These are phyloP conservation scores for Neolamprologus sp. DNA, from an alignment of 2,113 vertebrate species.

Conservation along the genomic window DNA sequence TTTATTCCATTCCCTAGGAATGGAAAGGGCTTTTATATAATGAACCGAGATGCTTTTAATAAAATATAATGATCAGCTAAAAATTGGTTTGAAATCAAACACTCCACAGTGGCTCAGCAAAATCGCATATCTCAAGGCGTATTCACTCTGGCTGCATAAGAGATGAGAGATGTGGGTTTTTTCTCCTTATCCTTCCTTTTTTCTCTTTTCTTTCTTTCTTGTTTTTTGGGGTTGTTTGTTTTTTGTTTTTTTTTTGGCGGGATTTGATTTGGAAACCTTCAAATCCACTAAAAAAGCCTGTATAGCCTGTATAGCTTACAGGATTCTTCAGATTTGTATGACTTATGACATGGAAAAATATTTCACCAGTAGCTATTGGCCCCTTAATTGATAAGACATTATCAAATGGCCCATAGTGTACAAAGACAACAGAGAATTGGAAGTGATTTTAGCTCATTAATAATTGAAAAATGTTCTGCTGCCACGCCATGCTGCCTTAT, in stretches of 20 bases:
- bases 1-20: neutral
- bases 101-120: slow-evolving; percentile 59
- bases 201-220: neutral
- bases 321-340: slow-evolving; percentile 35
- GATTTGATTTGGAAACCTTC: slow-evolving; percentile 35
- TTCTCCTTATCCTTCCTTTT: neutral
- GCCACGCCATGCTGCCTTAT: slow-evolving; percentile 15
- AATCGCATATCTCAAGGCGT: slow-evolving; percentile 58
- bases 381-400: slow-evolving; percentile 54
- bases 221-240: neutral
- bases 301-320: slow-evolving; percentile 13
- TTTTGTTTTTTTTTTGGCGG: neutral
- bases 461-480: slow-evolving; percentile 43
- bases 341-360: slow-evolving; percentile 31
- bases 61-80: slow-evolving; percentile 69
- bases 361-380: slow-evolving; percentile 23
- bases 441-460: slow-evolving; percentile 33
- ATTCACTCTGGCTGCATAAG: slow-evolving; percentile 57
- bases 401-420: slow-evolving; percentile 18
- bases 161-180: slow-evolving; percentile 23
- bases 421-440: slow-evolving; percentile 3
- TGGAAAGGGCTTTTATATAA: slow-evolving; percentile 51
- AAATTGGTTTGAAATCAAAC: slow-evolving; percentile 68
- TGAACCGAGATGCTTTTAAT: slow-evolving; percentile 61
- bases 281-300: slow-evolving; percentile 2